A percentile compares a stretch with the other conserved stretches of the same genome.
These are phyloP conservation scores for Pangasius sanitwongsei DNA, from an alignment of 2,797 vertebrate genomes.

Conservation along the genomic window DNA sequence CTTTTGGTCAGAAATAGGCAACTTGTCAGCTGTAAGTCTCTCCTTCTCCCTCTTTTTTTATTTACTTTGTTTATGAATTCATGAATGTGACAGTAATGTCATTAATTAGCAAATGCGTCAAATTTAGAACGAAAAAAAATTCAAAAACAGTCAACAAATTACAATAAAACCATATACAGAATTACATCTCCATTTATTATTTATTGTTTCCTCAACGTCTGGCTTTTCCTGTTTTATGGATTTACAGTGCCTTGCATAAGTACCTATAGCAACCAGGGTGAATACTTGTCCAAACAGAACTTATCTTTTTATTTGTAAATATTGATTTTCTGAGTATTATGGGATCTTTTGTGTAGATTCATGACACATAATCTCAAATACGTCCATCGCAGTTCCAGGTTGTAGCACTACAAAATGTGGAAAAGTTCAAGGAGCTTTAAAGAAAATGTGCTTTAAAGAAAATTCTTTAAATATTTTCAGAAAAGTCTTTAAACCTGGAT, in stretches of 20 bases:
- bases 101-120: not conserved
- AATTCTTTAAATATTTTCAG: too few relatives aligned
- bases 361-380: not conserved
- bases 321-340: not conserved
- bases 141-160: not conserved
- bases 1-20: slow-evolving; percentile 95
- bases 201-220: not conserved
- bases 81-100: not conserved
- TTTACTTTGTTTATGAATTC: not conserved
- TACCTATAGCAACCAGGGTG: not conserved
- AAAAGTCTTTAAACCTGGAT: too few relatives aligned
- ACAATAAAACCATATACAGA: not conserved
- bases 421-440: not conserved
- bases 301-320: not conserved
- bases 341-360: not conserved
- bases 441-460: not conserved
- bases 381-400: not conserved
- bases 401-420: not conserved
- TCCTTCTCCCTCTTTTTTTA: not conserved
- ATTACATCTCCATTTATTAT: not conserved
- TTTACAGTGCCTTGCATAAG: not conserved
- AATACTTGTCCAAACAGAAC: not conserved
- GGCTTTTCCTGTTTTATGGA: not conserved
- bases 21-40: slow-evolving; percentile 88
- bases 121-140: not conserved